Conservation (phyloP, 2,797 vertebrate species). For the Cynodonichthys magdalenae region DNA sequence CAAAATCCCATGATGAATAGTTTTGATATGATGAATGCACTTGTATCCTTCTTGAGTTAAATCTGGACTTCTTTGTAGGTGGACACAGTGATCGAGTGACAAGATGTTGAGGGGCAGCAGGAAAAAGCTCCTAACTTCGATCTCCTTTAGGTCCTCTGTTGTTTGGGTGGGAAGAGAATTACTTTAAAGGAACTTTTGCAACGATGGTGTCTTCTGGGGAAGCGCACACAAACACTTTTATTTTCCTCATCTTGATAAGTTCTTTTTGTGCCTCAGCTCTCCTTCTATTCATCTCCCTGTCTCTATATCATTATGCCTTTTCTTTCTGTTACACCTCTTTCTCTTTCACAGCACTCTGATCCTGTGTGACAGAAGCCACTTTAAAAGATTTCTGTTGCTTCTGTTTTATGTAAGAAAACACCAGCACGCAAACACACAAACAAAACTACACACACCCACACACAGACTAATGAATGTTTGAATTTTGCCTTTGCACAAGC, state of each 20-base stretch:
- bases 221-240: slow-evolving; percentile 6
- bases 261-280: slow-evolving; percentile 18
- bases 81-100: neutral
- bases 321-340: slow-evolving; percentile 20
- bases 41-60: neutral
- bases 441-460: neutral
- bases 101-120: neutral
- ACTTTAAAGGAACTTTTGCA: slow-evolving; percentile 4
- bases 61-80: neutral
- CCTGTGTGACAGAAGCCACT: slow-evolving; percentile 27
- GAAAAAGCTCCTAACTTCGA: neutral
- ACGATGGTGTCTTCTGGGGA: neutral
- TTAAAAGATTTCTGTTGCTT: slow-evolving; percentile 37
- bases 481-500: too few relatives aligned
- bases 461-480: neutral
- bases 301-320: slow-evolving; percentile 16
- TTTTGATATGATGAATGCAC: neutral
- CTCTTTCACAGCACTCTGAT: slow-evolving; percentile 30
- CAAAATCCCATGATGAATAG: neutral
- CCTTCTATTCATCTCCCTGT: slow-evolving; percentile 14
- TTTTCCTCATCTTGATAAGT: slow-evolving; percentile 13
- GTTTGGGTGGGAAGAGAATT: slow-evolving; percentile 7
- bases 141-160: neutral
- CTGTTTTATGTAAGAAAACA: slow-evolving; percentile 30
- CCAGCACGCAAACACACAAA: slow-evolving; percentile 6